Evolutionary conservation across 2,797 vertebrate genomes (phyloP).

Genomic region (Gambusia yucatana): DNA sequence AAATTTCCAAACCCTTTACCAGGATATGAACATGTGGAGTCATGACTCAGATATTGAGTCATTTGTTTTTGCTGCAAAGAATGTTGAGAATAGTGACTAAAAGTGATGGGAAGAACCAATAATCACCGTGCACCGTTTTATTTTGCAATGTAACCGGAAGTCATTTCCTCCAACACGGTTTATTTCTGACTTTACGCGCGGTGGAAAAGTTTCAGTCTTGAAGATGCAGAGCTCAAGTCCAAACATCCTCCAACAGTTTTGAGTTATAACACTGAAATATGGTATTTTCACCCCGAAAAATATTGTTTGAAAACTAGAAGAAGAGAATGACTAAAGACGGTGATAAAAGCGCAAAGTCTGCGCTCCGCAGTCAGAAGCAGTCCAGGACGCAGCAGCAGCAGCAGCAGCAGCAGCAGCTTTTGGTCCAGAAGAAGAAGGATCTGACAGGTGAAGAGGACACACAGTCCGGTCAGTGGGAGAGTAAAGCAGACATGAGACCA

Average conservation of each 20-base stretch:
- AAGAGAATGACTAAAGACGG: conserved; percentile 69
- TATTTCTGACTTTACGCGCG: neutral
- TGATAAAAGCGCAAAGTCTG: conserved; percentile 55
- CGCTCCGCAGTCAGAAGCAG: conserved; percentile 59
- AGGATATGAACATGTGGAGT: neutral
- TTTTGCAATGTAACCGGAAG: conserved; percentile 54
- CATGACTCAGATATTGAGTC: neutral
- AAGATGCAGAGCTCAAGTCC: conserved; percentile 28
- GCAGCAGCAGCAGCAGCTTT: conserved; percentile 66
- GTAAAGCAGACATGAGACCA: conserved; percentile 68
- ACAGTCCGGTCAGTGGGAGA: conserved; percentile 30
- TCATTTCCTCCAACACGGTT: neutral
- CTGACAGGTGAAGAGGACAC: conserved; percentile 74
- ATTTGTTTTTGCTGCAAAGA: neutral
- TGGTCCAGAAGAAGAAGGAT: conserved; percentile 79
- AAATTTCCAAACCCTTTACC: neutral
- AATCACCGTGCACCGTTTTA: conserved; percentile 24
- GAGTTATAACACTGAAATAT: neutral
- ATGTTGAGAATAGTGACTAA: neutral
- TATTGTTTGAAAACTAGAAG: conserved; percentile 2
- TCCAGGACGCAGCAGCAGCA: conserved; percentile 66
- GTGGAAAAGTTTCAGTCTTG: conserved; percentile 45
- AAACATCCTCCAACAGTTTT: neutral
- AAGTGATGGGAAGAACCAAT: neutral
- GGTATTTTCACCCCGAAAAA: neutral